Conservation (phyloP, 2,797 vertebrate species). For the Hypotaenidia philippensis region DNA sequence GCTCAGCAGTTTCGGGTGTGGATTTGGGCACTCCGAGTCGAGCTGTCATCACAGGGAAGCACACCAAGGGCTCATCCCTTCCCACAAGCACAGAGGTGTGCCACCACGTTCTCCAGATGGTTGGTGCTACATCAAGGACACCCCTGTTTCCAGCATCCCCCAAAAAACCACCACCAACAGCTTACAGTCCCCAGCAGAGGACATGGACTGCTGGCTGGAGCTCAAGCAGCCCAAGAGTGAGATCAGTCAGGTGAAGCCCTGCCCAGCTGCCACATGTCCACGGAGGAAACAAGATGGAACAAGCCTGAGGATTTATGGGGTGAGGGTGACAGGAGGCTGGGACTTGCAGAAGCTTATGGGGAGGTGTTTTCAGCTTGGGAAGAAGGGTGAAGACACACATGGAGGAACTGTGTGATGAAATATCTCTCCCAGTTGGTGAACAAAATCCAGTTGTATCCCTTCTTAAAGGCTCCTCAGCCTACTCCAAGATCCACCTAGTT, state of each 20-base stretch:
- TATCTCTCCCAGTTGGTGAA: accelerated
- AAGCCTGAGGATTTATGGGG: neutral
- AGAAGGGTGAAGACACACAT: neutral
- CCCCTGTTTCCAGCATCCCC: neutral
- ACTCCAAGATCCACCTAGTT: neutral
- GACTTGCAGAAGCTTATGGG: neutral
- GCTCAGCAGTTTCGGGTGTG: neutral
- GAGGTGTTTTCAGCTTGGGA: neutral
- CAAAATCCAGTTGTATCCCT: neutral
- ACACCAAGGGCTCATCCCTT: accelerated
- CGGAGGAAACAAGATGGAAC: neutral
- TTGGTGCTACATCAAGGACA: accelerated
- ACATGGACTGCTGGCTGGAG: accelerated
- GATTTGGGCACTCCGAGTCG: neutral
- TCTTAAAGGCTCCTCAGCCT: neutral
- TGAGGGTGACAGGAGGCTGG: neutral
- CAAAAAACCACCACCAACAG: neutral
- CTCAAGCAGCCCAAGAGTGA: no score
- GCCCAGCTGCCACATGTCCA: accelerated
- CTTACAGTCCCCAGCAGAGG: neutral
- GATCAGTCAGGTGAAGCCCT: no score
- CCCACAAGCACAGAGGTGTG: neutral
- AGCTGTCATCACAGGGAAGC: neutral
- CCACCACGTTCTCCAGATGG: accelerated
- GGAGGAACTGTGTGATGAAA: neutral